These are phyloP conservation scores for Candidula unifasciata DNA, from an alignment of 2,888 invertebrate genomes.

Conservation along the genomic window DNA sequence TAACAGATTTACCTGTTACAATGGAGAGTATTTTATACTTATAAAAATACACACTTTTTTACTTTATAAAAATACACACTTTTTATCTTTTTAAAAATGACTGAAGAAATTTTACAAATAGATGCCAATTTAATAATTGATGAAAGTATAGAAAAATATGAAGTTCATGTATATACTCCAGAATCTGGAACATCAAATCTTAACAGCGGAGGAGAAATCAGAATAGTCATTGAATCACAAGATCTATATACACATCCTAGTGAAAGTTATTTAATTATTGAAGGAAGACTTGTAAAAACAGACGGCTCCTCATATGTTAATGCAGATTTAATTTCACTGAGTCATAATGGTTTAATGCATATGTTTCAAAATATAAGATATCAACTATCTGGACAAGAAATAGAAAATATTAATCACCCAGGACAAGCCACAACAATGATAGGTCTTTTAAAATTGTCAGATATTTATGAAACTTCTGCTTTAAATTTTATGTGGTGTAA, in stretches of 20 bases:
- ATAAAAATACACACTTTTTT: no score
- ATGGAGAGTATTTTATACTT: no score
- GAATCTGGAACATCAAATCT: background rate
- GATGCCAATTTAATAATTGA: background rate
- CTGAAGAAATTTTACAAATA: constrained; percentile 4
- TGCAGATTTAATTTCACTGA: background rate
- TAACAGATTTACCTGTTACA: no score
- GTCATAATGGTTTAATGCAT: constrained; percentile 21
- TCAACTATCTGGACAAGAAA: constrained; percentile 16
- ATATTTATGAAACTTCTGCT: background rate
- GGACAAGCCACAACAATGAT: constrained; percentile 31
- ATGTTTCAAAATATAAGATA: constrained; percentile 7
- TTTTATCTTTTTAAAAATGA: background rate
- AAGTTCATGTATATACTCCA: background rate
- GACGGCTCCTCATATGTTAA: background rate
- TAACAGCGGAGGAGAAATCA: constrained; percentile 7
- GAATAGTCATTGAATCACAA: constrained; percentile 23
- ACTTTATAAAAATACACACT: no score
- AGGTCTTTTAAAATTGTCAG: background rate
- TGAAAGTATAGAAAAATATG: constrained; percentile 23
- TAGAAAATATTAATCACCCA: constrained; percentile 17
- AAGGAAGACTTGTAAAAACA: constrained; percentile 8
- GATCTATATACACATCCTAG: constrained; percentile 6
- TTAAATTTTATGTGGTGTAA: background rate
- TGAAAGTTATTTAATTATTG: constrained; percentile 30